Percentiles rank a stretch among this genome's conserved stretches.
phyloP scores from a whole-genome alignment of 2,113 vertebrate species.

The Chroicocephalus ridibundus region DNA sequence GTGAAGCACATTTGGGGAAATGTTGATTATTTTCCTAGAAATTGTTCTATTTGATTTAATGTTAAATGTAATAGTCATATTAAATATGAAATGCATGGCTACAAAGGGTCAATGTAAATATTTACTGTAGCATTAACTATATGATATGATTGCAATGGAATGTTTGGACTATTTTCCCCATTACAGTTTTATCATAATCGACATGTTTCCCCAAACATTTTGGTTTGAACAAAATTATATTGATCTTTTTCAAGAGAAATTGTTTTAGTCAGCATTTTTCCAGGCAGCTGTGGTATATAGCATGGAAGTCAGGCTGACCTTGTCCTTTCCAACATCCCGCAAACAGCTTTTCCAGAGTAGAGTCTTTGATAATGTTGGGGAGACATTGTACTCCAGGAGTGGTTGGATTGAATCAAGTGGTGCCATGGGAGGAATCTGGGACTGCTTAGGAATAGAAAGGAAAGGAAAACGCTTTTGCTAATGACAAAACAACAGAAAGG shows the following conservation, averaged over 20 bases:
- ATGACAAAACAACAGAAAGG: not conserved
- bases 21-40: not conserved
- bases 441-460: not conserved
- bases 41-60: not conserved
- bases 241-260: not conserved
- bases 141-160: not conserved
- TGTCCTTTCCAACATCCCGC: not conserved
- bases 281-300: not conserved
- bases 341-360: not conserved
- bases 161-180: not conserved
- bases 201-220: constrained; percentile 45
- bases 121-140: constrained; percentile 21
- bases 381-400: rapidly evolving
- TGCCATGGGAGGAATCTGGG: not conserved
- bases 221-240: not conserved
- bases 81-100: not conserved
- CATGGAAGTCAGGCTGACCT: not conserved
- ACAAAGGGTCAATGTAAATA: constrained; percentile 25
- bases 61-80: not conserved
- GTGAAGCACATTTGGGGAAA: not conserved
- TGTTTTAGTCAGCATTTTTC: not conserved
- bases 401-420: not conserved
- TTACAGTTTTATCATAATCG: not conserved
- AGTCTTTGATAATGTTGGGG: not conserved
- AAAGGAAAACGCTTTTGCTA: not conserved